Conservation (phyloP, 2,888 invertebrate genomes). For the Lottia gigantea region DNA sequence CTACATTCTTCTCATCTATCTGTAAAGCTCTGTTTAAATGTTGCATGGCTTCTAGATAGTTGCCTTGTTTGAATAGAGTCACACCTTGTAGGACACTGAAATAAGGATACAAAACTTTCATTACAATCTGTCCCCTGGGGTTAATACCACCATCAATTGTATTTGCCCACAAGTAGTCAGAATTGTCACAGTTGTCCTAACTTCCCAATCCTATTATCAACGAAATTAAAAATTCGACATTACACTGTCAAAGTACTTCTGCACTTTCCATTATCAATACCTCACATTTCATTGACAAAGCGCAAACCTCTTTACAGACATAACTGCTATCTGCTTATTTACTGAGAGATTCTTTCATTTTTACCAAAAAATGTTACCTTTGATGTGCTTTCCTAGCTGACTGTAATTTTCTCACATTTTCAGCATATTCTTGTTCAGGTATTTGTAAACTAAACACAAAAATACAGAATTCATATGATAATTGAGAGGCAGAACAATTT, state of each 20-base stretch:
- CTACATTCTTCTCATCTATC: conserved; percentile 78
- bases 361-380: conserved; percentile 39
- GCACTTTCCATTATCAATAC: background rate
- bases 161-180: too few species aligned
- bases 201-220: too few species aligned
- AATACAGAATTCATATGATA: conserved; percentile 8
- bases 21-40: conserved; percentile 64
- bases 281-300: background rate
- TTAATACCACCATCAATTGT: too few species aligned
- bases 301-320: too few species aligned
- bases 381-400: conserved; percentile 94
- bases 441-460: conserved; percentile 76
- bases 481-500: too few species aligned
- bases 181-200: too few species aligned
- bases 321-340: too few species aligned
- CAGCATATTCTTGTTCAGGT: conserved; percentile 83
- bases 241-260: too few species aligned
- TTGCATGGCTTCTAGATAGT: conserved; percentile 63
- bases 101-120: conserved; percentile 4
- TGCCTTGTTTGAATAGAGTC: conserved; percentile 89
- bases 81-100: conserved; percentile 92
- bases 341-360: background rate
- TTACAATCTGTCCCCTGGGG: too few species aligned
- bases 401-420: conserved; percentile 87
- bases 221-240: too few species aligned